phyloP scores from a whole-genome alignment of 2,888 invertebrate species.

The Lithophane ornitopus region DNA sequence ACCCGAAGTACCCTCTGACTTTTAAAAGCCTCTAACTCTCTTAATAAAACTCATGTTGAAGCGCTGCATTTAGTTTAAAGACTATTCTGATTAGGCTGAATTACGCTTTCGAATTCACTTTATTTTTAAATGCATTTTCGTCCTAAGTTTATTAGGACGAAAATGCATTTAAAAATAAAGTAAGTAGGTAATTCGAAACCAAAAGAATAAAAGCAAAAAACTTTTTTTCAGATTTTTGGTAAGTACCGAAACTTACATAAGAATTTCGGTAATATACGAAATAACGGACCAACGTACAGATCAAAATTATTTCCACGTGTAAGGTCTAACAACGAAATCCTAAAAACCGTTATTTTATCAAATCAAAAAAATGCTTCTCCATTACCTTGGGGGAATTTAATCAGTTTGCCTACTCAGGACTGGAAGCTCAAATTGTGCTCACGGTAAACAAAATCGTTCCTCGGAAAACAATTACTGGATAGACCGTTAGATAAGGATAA shows the following conservation, averaged over 20 bases:
- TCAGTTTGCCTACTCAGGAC: constrained; percentile 41
- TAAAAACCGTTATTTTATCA: constrained; percentile 9
- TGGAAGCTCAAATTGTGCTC: constrained; percentile 42
- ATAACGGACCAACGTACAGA: not conserved
- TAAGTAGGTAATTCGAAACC: not conserved
- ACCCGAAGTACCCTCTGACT: not conserved
- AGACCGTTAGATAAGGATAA: constrained; percentile 30
- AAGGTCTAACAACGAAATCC: not conserved
- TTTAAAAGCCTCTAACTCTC: not conserved
- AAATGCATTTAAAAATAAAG: not conserved
- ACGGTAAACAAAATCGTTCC: constrained; percentile 52
- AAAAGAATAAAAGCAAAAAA: not conserved
- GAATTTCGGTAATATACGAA: not conserved
- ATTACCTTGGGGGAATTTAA: constrained; percentile 52
- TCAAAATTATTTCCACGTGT: not conserved
- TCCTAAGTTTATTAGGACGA: too few species aligned
- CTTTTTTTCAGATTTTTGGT: not conserved
- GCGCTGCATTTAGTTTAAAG: too few species aligned
- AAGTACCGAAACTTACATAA: not conserved
- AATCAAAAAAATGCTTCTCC: constrained; percentile 35
- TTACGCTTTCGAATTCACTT: not conserved
- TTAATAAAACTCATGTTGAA: not conserved
- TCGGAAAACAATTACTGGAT: constrained; percentile 52
- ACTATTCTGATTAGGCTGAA: not conserved
- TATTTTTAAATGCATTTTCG: too few species aligned